Percentiles rank a stretch among this genome's conserved stretches.
Evolutionary conservation across 2,888 invertebrate species (phyloP).

Genomic region (Acanthosepion esculentum): DNA sequence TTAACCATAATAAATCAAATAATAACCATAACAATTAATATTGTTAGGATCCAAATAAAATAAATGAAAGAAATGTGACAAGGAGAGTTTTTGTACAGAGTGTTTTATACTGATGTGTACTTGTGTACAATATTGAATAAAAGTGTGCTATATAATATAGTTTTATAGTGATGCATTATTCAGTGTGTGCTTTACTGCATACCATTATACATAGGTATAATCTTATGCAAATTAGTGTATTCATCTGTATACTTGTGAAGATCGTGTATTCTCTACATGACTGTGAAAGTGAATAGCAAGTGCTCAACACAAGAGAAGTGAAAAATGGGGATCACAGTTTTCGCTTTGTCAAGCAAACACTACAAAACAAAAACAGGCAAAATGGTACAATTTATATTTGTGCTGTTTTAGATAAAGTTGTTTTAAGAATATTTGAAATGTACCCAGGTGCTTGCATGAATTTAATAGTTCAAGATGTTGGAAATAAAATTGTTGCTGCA

Average conservation of each 20-base stretch:
- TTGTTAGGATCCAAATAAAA: not conserved
- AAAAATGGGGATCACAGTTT: not conserved
- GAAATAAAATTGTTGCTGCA: not conserved
- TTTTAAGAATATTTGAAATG: not conserved
- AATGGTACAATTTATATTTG: not conserved
- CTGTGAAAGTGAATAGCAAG: not conserved
- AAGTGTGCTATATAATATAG: not conserved
- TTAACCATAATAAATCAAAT: not conserved
- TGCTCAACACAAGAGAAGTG: not conserved
- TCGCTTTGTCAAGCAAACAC: not conserved
- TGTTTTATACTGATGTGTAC: not conserved
- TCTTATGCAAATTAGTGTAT: not conserved
- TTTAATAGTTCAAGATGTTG: not conserved
- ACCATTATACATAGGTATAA: not conserved
- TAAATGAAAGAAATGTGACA: not conserved
- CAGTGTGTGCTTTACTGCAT: not conserved
- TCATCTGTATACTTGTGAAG: not conserved
- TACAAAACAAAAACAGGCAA: not conserved
- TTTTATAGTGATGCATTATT: too few relatives aligned
- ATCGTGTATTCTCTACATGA: not conserved
- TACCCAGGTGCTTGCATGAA: not conserved
- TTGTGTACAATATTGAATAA: not conserved
- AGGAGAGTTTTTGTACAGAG: not conserved
- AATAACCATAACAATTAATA: not conserved
- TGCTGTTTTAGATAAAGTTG: not conserved